Conservation (phyloP, 2,888 invertebrate genomes). For the Clistopyga incitator region DNA sequence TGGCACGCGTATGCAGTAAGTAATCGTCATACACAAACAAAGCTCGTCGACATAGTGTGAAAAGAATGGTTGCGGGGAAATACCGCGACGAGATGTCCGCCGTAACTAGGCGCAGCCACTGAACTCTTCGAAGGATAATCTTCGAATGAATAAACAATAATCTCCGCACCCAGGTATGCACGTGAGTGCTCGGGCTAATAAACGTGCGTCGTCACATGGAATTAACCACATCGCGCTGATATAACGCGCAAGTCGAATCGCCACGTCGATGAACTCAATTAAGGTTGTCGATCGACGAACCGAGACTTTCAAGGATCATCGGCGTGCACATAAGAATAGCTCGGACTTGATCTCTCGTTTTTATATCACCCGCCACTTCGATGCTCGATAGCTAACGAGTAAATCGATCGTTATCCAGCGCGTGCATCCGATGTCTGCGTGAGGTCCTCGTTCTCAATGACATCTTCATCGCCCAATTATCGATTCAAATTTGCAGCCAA, state of each 20-base stretch:
- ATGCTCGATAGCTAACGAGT: not conserved
- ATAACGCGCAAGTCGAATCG: constrained; percentile 47
- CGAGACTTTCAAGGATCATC: constrained; percentile 38
- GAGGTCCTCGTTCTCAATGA: constrained; percentile 60
- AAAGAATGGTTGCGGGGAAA: constrained; percentile 73
- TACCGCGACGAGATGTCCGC: constrained; percentile 72
- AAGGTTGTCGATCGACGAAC: constrained; percentile 63
- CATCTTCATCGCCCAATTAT: constrained; percentile 67
- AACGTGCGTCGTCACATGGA: constrained; percentile 59
- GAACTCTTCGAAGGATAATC: constrained; percentile 82
- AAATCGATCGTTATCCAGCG: constrained; percentile 4
- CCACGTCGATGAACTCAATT: constrained; percentile 66
- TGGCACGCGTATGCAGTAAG: not conserved
- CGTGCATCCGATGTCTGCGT: constrained; percentile 33
- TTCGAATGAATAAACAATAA: constrained; percentile 81
- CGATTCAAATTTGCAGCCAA: constrained; percentile 69
- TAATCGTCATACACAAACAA: not conserved
- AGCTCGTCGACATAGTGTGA: not conserved
- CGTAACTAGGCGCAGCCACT: constrained; percentile 81
- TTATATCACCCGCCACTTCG: not conserved
- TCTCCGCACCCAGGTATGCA: constrained; percentile 70
- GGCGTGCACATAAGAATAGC: not conserved
- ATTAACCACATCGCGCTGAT: constrained; percentile 56
- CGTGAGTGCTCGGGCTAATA: constrained; percentile 54
- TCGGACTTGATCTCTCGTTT: not conserved